Evolutionary conservation across 23 tunicate genomes (phyloP), one percentile per base, ranked within the genome.

Genomic region (Halocynthia roretzi): DNA sequence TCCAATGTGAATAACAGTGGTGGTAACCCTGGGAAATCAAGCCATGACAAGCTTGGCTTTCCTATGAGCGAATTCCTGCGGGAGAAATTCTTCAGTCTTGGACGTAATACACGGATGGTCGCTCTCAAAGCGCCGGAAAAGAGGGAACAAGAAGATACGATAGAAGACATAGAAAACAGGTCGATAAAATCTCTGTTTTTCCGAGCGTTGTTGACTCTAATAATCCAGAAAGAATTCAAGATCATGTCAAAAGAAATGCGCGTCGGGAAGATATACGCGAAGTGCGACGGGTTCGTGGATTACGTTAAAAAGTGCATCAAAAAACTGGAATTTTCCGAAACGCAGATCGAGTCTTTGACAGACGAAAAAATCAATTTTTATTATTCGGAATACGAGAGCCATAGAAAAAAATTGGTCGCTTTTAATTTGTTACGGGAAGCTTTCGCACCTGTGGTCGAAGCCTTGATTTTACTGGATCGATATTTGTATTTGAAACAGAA

Each of bases 371-470:
- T 91, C 40, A 21, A 44, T 8, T 48, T 6, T 11, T 91, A 81
- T 60, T 68, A 81, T 6, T 20, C 68, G 7, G 56, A 19, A 66
- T 81, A 54, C 54, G 81, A 81, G 71, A 57, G 57, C 5, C 63
- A 75, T 11, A 76, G 68, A 49, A 85, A 85, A 64, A 80, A 71
- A 55, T 51, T 91, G 6, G 52, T 91, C 48, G 91, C 91, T 20
- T 91, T 91, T 77, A 77, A 58, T 77, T 61, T 77, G 77, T 56
- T 91, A 7, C 65, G 97, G 7, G 87, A 91, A 52, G 52, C 83
- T 12, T 91, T 74, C 57, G 86, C 85, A 4, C 97, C 97, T 22
- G 97, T 83, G 54, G 83, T 91, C n/a, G 97, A 91, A 77, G 70
- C 81, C 7, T 44, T 91, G 20, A 91, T 91, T 17, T 71, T 91